These are phyloP conservation scores for Drosophila paulistorum DNA, from an alignment of 1,140 invertebrate genomes.

Conservation along the genomic window DNA sequence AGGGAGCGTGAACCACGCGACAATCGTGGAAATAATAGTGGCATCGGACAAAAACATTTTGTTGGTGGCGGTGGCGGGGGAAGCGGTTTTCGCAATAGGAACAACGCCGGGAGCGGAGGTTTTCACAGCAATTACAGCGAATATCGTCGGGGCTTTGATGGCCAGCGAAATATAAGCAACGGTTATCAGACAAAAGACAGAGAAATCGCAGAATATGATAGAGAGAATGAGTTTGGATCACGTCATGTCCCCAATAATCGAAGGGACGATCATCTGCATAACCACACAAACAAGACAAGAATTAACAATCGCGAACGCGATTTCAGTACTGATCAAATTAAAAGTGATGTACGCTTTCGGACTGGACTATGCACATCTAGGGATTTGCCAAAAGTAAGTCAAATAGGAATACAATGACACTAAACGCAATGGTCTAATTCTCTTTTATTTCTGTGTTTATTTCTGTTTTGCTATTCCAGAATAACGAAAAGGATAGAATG, in stretches of 20 bases:
- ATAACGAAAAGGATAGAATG: conserved; percentile 68
- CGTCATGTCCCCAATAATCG: conserved; percentile 63
- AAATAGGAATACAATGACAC: no score
- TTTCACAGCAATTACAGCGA: conserved; percentile 63
- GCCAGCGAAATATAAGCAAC: conserved; percentile 40
- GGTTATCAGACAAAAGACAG: conserved; percentile 65
- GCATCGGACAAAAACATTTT: conserved; percentile 65
- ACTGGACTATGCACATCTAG: conserved; percentile 54
- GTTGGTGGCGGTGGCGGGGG: conserved; percentile 50
- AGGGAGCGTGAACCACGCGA: conserved; percentile 57
- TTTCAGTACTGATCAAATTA: conserved; percentile 67
- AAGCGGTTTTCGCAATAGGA: conserved; percentile 66
- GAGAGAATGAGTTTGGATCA: conserved; percentile 69
- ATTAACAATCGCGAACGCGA: conserved; percentile 65
- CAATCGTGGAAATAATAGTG: conserved; percentile 31
- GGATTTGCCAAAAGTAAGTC: conserved; percentile 69
- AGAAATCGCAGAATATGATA: conserved; percentile 66
- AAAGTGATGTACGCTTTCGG: conserved; percentile 62
- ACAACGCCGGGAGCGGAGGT: conserved; percentile 36
- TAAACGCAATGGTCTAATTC: no score
- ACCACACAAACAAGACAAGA: conserved; percentile 50
- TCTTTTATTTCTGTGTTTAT: no score
- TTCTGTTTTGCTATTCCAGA: conserved; percentile 41
- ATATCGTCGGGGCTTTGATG: conserved; percentile 66
- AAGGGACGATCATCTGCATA: conserved; percentile 66